These are phyloP conservation scores for Anoura caudifer DNA, from an alignment of 2,113 vertebrate genomes.

Conservation along the genomic window DNA sequence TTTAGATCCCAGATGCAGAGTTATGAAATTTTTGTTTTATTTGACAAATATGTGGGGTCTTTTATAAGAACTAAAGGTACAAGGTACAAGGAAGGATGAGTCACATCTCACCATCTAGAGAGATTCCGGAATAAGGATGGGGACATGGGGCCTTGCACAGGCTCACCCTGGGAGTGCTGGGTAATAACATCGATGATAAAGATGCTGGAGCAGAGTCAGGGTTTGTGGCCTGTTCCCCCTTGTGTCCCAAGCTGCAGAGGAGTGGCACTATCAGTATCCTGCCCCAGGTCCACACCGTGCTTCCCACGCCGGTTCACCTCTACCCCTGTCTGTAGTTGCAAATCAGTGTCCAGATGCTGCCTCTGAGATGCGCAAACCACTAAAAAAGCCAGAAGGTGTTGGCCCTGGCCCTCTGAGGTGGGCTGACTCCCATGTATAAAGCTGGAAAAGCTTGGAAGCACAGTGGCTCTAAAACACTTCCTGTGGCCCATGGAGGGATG, in stretches of 20 bases:
- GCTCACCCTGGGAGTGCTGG: neutral
- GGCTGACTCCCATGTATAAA: neutral
- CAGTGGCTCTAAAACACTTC: neutral
- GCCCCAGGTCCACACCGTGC: too few relatives aligned
- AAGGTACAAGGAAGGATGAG: too few relatives aligned
- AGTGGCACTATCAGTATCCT: too few relatives aligned
- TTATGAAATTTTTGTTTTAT: neutral
- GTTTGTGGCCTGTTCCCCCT: accelerated
- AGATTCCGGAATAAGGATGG: neutral
- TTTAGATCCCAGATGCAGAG: neutral
- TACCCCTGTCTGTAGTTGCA: neutral
- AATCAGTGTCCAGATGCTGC: too few relatives aligned
- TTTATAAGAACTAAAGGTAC: neutral
- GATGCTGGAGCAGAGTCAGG: neutral
- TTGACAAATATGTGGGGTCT: neutral
- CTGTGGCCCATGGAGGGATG: accelerated
- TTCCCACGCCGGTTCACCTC: neutral
- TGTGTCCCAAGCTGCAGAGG: neutral
- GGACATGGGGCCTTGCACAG: accelerated
- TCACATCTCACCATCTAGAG: neutral
- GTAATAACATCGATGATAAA: accelerated
- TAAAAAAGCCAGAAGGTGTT: neutral
- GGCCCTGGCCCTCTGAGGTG: neutral
- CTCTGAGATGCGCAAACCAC: accelerated
- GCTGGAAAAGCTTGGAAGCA: neutral